Base-by-base conservation (phyloP, 2,113 vertebrate genomes). In the Gavia stellata region DNA sequence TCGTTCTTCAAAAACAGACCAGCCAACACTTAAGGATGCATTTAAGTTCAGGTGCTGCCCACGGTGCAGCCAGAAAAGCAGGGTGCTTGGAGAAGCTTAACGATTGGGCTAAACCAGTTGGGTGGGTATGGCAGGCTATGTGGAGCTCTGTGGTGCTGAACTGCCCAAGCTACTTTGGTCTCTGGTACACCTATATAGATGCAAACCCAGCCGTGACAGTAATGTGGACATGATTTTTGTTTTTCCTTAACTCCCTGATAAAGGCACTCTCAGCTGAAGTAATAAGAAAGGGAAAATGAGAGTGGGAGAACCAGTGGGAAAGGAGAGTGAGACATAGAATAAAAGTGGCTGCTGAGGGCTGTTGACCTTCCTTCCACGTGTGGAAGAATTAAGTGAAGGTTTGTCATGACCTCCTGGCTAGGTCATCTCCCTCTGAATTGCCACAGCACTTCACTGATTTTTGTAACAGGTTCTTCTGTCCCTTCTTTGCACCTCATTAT, bases 81-180 rank as follows among this genome's bases (percentile, higher is more conserved):
- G 23, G 6, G 33, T 42, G 40, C 80, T 58, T 44, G 14, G 36
- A 29, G 16, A 17, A 49, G 21, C n/a, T 40, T 52, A 12, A 16
- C 0, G 6, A 4, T 0, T 14, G 40, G n/a, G 56, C 3, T 36
- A 9, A 42, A 34, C 3, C 17, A 4, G 36, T 5, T 42, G 50
- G 28, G 18, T 75, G 44, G 36, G 12, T 14, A 10, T 3, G 49
- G 44, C 13, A 24, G 49, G 40, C 19, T 21, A 0, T 3, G 20
- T 3, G n/a, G 40, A 59, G 72, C 50, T n/a, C 40, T 2, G 3
- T 7, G 15, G 7, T 24, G 23, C 38, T 12, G 26, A 14, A 23
- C 5, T 56, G 20, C 55, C 34, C 20, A 0, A 59, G 25, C 26
- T 72, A 0, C 28, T 44, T 42, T 36, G 18, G 14, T 74, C 45